A percentile compares a stretch with the other conserved stretches of the same genome.
phyloP scores from a whole-genome alignment of 37 sponge, comb jelly and placozoan species.

The Cliona cf. orientalis region DNA sequence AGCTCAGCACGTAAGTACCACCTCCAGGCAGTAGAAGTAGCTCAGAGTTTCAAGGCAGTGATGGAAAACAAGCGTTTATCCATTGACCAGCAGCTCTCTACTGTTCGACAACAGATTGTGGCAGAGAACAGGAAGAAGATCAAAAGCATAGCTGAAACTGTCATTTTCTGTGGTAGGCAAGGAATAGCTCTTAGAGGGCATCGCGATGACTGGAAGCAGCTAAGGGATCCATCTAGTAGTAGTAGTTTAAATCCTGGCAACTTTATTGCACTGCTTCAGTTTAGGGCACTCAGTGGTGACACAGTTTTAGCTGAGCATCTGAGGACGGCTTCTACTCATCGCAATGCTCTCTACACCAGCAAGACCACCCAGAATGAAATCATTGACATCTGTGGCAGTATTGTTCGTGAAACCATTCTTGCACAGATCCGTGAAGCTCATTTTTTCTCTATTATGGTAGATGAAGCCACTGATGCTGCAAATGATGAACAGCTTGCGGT shows the following conservation, averaged over 20 bases:
- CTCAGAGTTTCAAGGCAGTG: conserved; percentile 20
- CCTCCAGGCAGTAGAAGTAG: conserved; percentile 31
- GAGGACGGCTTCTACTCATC: conserved; percentile 29
- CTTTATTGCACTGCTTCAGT: conserved; percentile 39
- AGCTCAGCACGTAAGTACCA: conserved; percentile 34
- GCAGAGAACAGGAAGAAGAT: conserved; percentile 48
- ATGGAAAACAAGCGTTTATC: conserved; percentile 24
- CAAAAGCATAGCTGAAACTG: conserved; percentile 52
- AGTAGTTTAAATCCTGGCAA: too few relatives aligned
- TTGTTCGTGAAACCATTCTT: conserved; percentile 26
- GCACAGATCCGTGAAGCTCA: conserved; percentile 24
- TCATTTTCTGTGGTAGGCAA: conserved; percentile 63
- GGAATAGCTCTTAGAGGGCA: conserved; percentile 64
- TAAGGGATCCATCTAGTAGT: not conserved
- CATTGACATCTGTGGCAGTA: conserved; percentile 19
- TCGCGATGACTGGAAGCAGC: conserved; percentile 46
- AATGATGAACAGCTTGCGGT: conserved; percentile 34
- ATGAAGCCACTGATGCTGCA: conserved; percentile 37
- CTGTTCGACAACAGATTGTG: conserved; percentile 3
- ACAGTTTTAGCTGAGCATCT: conserved; percentile 45
- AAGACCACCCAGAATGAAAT: conserved; percentile 51
- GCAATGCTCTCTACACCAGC: conserved; percentile 53
- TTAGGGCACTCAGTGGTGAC: conserved; percentile 46
- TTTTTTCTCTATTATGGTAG: conserved; percentile 30
- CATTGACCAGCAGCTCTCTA: conserved; percentile 37